Evolutionary conservation across 2,888 invertebrate species (phyloP), one percentile per base, ranked within the genome.

Genomic region (Metellina segmentata): DNA sequence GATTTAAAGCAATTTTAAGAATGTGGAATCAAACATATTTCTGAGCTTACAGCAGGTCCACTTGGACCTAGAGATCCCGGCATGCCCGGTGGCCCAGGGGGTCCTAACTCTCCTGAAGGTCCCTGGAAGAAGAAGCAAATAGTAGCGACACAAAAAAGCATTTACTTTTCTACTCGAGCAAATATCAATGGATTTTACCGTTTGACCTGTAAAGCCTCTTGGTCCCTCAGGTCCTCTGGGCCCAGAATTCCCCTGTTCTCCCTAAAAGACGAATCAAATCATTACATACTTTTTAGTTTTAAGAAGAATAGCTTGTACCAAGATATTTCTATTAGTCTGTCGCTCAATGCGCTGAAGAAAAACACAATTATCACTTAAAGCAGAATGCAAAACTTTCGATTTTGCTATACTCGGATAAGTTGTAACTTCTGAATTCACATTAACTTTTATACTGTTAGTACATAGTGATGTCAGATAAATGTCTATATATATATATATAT

Each of bases 61-160:
- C 96, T 95, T 7, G 95, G 95, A 85, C 95, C 95, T 93, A 96
- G 94, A 82, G 96, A 96, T 16, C 96, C 96, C 9, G 95, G 95
- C 61, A 96, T 95, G 4, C 96, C 96, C 20, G 94, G 94, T 92
- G 94, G 94, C 78, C 96, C 96, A 74, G 93, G 93, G 85, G 83
- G 69, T 69, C 90, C 91, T 53, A 79, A 16, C n/a, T 78, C 81
- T 6, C 92, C 92, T 20, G 89, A 19, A 19, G 89, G 81, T 13
- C 92, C 92, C 92, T 92, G 49, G 16, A 81, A 34, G 13, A 72
- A 74, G 61, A 61, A 16, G 9, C 6, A 9, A 53, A 78, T 20
- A 71, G 9, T 48, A 11, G 52, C 19, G 19, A 5, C 20, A 49
- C 11, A 5, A 48, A 86, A 7, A 0, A 51, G 9, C n/a, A 5